These are phyloP conservation scores for Phrynocephalus guinanensis DNA, from an alignment of 2,797 vertebrate genomes.

Conservation along the genomic window DNA sequence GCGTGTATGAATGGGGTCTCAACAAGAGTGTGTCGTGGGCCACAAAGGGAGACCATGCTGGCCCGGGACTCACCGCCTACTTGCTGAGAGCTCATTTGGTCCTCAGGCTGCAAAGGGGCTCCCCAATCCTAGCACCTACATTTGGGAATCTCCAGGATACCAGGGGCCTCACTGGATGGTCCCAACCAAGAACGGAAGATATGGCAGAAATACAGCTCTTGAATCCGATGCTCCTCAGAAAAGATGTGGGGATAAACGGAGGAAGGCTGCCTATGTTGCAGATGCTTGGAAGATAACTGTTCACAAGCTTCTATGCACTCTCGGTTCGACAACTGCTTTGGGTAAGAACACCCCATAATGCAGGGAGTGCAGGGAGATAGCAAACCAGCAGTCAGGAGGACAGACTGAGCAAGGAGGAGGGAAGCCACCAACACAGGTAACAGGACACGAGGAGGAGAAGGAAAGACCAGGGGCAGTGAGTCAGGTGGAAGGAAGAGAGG, in stretches of 20 bases:
- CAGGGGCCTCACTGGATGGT: not conserved
- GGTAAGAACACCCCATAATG: not conserved
- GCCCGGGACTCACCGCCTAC: not conserved
- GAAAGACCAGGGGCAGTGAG: constrained; percentile 49
- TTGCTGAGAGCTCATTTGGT: not conserved
- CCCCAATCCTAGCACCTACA: not conserved
- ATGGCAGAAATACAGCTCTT: not conserved
- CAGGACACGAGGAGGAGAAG: constrained; percentile 58
- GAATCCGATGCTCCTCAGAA: not conserved
- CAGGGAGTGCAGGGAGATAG: constrained; percentile 57
- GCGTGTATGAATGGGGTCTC: too few species aligned
- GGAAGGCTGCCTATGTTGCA: too few species aligned
- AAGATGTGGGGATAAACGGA: not conserved
- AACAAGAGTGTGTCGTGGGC: too few species aligned
- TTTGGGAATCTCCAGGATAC: not conserved
- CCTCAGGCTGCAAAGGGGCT: not conserved
- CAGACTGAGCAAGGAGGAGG: constrained; percentile 54
- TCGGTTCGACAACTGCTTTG: not conserved
- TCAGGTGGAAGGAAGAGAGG: constrained; percentile 63
- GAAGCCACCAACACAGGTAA: constrained; percentile 57
- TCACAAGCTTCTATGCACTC: not conserved
- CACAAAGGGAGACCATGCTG: too few species aligned
- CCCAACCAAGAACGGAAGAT: not conserved
- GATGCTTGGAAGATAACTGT: not conserved
- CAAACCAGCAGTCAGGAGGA: constrained; percentile 58